Conservation (phyloP, 2,888 invertebrate species). For the Platynereis dumerilii region DNA sequence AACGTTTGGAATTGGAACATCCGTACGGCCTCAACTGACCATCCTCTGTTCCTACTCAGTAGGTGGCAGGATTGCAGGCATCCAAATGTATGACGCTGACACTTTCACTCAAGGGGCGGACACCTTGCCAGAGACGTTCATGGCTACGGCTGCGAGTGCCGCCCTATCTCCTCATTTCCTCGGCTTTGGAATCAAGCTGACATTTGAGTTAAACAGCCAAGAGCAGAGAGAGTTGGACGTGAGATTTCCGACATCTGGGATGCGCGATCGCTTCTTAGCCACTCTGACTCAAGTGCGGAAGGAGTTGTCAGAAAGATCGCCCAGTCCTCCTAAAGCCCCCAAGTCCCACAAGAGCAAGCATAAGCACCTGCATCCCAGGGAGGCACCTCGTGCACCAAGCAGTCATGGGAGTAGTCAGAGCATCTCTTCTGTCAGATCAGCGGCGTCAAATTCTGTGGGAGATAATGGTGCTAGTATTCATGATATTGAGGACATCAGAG, state of each 20-base stretch:
- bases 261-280: constrained; percentile 34
- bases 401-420: not conserved
- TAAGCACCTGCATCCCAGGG: not conserved
- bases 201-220: constrained; percentile 31
- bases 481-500: not conserved
- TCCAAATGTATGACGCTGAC: constrained; percentile 45
- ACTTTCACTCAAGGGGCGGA: constrained; percentile 19
- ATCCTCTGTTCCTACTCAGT: constrained; percentile 52
- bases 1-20: constrained; percentile 47
- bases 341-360: not conserved
- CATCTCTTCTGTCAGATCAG: not conserved
- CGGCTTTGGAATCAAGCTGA: constrained; percentile 36
- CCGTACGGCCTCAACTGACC: constrained; percentile 43
- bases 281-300: constrained; percentile 29
- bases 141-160: constrained; percentile 18
- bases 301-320: constrained; percentile 20
- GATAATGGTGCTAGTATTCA: too few species aligned
- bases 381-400: not conserved
- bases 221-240: constrained; percentile 34
- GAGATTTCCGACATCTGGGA: constrained; percentile 34
- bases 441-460: not conserved
- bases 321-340: constrained; percentile 15
- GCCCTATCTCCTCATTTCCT: constrained; percentile 30
- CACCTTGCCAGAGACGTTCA: not conserved
- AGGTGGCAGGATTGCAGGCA: constrained; percentile 47